Percentiles rank a stretch among this genome's conserved stretches.
phyloP scores from a whole-genome alignment of 2,797 vertebrate genomes.

The Limnodromus scolopaceus region DNA sequence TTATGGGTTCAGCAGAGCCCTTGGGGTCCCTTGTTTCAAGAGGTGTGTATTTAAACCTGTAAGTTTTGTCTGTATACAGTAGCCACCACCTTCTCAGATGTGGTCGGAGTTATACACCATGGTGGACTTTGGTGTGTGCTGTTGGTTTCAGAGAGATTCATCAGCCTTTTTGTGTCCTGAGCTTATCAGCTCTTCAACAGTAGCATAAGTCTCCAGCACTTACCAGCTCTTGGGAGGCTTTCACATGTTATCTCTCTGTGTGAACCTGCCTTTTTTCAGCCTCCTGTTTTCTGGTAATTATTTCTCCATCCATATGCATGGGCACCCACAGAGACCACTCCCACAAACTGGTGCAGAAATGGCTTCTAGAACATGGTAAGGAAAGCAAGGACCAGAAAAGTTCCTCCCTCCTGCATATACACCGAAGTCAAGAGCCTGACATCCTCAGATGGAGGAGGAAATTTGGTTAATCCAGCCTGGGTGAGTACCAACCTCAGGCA shows the following conservation, averaged over 20 bases:
- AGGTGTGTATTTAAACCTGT: neutral
- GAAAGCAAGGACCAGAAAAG: neutral
- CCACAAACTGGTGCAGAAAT: neutral
- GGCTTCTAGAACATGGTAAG: neutral
- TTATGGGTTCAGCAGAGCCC: neutral
- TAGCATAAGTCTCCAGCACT: fast-evolving
- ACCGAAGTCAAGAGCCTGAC: neutral
- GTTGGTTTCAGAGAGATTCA: neutral
- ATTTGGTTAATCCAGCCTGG: neutral
- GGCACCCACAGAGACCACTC: neutral
- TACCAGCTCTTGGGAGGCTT: neutral
- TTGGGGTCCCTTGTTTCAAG: neutral
- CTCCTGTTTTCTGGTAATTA: neutral
- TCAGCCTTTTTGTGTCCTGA: neutral
- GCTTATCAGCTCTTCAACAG: neutral
- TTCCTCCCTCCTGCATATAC: neutral
- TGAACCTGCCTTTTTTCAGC: neutral
- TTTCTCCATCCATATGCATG: neutral
- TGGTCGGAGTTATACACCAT: neutral
- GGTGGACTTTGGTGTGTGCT: neutral
- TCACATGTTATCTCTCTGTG: neutral
- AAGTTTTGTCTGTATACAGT: neutral
- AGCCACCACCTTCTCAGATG: neutral
- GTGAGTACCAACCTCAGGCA: neutral
- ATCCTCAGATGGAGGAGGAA: neutral